A percentile compares a stretch with the other conserved stretches of the same genome.
Conservation (phyloP, 2,113 vertebrate species). For the Micromys minutus region DNA sequence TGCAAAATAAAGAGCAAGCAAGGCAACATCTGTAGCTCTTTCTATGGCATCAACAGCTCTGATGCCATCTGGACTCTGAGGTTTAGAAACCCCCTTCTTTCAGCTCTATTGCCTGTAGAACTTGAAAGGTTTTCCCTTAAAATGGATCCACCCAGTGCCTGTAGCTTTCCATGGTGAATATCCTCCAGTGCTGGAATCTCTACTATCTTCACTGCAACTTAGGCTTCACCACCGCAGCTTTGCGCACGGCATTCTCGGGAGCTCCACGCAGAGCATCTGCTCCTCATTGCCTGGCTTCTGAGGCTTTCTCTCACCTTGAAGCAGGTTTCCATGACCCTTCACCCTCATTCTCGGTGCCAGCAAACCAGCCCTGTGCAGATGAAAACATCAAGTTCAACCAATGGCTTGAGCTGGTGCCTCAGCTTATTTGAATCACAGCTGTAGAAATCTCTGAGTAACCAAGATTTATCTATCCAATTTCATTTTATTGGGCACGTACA, state of each 20-base stretch:
- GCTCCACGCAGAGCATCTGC: background rate
- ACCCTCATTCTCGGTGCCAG: background rate
- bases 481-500: background rate
- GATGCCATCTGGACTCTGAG: background rate
- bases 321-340: background rate
- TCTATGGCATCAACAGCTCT: background rate
- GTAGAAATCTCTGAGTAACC: background rate
- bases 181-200: background rate
- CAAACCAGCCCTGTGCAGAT: background rate
- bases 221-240: background rate
- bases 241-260: background rate
- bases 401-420: background rate
- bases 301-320: background rate
- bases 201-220: background rate
- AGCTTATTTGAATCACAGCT: background rate
- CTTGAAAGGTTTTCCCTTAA: no score
- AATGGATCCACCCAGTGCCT: background rate
- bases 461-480: slow-evolving; percentile 18
- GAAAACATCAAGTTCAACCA: background rate
- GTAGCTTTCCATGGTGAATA: background rate
- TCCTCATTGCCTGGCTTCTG: no score
- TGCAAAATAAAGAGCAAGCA: background rate
- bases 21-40: background rate
- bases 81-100: background rate
- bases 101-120: background rate